phyloP scores from a whole-genome alignment of 2,113 vertebrate species.

The Barbus barbus region DNA sequence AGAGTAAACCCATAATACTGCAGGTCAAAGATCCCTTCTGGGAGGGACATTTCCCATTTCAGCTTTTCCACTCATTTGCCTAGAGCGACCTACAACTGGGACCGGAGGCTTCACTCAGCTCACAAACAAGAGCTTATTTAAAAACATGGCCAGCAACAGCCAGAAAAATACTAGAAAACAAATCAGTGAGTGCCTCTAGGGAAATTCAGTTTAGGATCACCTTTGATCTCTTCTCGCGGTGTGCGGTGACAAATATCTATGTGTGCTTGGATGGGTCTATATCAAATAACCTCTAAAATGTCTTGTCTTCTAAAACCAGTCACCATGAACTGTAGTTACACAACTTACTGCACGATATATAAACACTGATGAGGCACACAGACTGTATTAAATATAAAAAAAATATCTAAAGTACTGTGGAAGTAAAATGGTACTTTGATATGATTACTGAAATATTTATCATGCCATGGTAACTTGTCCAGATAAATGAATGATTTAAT shows the following conservation, averaged over 20 bases:
- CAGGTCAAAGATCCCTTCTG: constrained; percentile 12
- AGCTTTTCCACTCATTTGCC: not conserved
- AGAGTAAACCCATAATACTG: constrained; percentile 5
- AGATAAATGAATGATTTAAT: too few species aligned
- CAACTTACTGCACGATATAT: constrained; percentile 6
- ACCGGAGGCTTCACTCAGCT: not conserved
- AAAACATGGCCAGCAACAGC: not conserved
- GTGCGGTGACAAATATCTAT: not conserved
- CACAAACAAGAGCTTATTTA: constrained; percentile 32
- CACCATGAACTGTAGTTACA: not conserved
- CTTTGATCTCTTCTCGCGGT: constrained; percentile 29
- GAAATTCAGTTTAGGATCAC: constrained; percentile 44
- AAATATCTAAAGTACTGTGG: too few species aligned
- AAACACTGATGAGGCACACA: not conserved
- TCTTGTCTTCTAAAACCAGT: constrained; percentile 15
- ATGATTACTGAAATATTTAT: too few species aligned
- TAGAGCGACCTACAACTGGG: not conserved
- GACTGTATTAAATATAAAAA: too few species aligned
- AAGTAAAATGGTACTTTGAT: too few species aligned
- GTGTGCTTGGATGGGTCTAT: not conserved
- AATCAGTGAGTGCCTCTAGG: not conserved
- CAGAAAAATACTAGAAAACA: not conserved
- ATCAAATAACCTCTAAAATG: constrained; percentile 30
- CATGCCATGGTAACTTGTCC: too few species aligned
- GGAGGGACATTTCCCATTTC: constrained; percentile 6